Base-by-base conservation (phyloP, 1,140 invertebrate species). In the Hylaeus volcanicus region DNA sequence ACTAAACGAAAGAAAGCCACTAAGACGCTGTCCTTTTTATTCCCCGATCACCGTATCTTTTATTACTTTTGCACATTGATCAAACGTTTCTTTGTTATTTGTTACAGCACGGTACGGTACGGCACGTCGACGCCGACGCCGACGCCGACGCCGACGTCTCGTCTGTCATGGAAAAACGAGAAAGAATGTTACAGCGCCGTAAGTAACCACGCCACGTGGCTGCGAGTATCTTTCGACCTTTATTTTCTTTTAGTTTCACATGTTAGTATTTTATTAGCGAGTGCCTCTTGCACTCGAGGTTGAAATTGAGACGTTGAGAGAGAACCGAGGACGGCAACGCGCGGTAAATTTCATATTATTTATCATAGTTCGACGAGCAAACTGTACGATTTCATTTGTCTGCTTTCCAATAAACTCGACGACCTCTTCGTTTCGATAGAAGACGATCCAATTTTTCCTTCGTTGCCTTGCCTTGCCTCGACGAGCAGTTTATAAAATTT, bases 401-500 rank as follows among this genome's bases (percentile, higher is more conserved):
- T 73, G 39, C 41, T 65, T 14, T 71, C 71, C 82, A 84, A 84
- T 85, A 85, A 26, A 76, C 56, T 14, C 43, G 45, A 1, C 45
- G 11, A 11, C 45, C 71, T 41, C 51, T 8, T 11, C 26, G 66
- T 15, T 5, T 37, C 5, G 45, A 1, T 56, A 26, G 51, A 48
- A 51, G 51, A 48, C 64, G 60, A 82, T 77, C 41, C 60, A 72
- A 82, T 86, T 79, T 80, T 66, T 37, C 53, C 72, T 41, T 14
- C 66, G n/a, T 61, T 74, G 45, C 60, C 45, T 26, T 41, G 26
- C 26, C 26, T 26, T 26, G 26, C 45, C 26, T 37, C 61, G n/a
- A 48, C 66, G 26, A 53, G 26, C 39, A 74, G 68, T 83, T 86
- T 83, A 86, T 86, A 86, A 86, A 86, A 86, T 86, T 72, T 72